A percentile compares a stretch with the other conserved stretches of the same genome.
Evolutionary conservation across 1,140 invertebrate species (phyloP).

Genomic region (Globodera ellingtonae): DNA sequence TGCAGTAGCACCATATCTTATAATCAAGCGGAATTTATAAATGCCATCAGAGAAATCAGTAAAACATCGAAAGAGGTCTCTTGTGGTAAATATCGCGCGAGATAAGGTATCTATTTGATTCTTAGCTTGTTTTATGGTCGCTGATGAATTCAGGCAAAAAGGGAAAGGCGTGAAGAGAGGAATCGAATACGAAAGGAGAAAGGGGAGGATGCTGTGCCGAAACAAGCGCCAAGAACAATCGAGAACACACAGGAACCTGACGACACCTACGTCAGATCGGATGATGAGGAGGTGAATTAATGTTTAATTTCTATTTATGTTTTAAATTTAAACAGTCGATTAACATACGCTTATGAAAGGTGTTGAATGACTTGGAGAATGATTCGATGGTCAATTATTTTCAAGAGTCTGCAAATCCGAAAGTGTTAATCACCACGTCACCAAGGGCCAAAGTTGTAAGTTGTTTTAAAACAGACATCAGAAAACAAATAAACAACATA

Average conservation of each 20-base stretch:
- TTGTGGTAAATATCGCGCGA: background rate
- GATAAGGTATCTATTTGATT: constrained; percentile 13
- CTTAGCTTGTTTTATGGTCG: background rate
- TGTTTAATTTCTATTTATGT: background rate
- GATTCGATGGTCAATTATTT: constrained; percentile 90
- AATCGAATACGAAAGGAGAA: constrained; percentile 56
- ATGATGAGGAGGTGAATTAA: constrained; percentile 76
- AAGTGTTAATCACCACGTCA: constrained; percentile 88
- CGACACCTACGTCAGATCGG: constrained; percentile 81
- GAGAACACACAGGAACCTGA: constrained; percentile 87
- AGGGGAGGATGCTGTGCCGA: constrained; percentile 68
- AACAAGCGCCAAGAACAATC: constrained; percentile 83
- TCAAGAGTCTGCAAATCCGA: constrained; percentile 81
- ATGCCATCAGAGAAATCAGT: constrained; percentile 8
- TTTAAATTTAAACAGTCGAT: background rate
- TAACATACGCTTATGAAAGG: constrained; percentile 50
- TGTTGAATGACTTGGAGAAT: constrained; percentile 74
- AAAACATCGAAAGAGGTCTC: background rate
- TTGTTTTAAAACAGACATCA: background rate
- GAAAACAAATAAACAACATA: background rate
- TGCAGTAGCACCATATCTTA: background rate
- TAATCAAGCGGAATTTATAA: background rate
- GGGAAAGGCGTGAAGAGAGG: constrained; percentile 57
- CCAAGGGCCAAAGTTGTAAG: constrained; percentile 82
- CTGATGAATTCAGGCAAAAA: constrained; percentile 53